phyloP scores from a whole-genome alignment of 2,888 invertebrate genomes.

The Scaptodrosophila latifasciaeformis region DNA sequence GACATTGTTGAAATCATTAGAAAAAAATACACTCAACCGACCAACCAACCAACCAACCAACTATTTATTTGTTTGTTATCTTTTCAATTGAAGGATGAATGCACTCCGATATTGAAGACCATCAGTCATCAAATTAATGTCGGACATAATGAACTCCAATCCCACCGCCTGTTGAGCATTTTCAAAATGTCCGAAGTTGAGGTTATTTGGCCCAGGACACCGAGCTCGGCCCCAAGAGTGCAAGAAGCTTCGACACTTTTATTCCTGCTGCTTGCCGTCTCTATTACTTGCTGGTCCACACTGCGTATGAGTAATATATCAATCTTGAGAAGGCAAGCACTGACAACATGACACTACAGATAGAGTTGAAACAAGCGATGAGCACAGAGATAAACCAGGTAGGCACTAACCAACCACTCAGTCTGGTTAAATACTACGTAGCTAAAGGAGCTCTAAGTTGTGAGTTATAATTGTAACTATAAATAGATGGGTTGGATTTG shows the following conservation, averaged over 20 bases:
- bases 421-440: too few species aligned
- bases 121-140: conserved; percentile 90
- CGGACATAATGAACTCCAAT: conserved; percentile 88
- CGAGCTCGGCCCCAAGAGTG: conserved; percentile 61
- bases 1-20: too few species aligned
- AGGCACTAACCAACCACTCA: too few species aligned
- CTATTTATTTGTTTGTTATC: conserved; percentile 34
- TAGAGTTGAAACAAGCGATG: background rate
- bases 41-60: too few species aligned
- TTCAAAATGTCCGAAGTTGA: conserved; percentile 95
- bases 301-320: conserved; percentile 39
- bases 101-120: conserved; percentile 86
- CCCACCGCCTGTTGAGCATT: conserved; percentile 90
- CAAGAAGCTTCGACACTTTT: too few species aligned
- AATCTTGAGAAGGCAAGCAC: conserved; percentile 3
- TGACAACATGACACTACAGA: conserved; percentile 46
- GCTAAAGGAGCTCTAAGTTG: conserved; percentile 21
- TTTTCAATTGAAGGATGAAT: conserved; percentile 83
- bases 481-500: too few species aligned
- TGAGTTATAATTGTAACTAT: too few species aligned
- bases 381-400: too few species aligned
- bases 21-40: too few species aligned
- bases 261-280: conserved; percentile 28
- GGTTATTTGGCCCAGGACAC: conserved; percentile 82
- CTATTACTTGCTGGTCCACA: conserved; percentile 41